Evolutionary conservation across 2,113 vertebrate species (phyloP), one percentile per base, ranked within the genome.

Genomic region (Paramisgurnus dabryanus): DNA sequence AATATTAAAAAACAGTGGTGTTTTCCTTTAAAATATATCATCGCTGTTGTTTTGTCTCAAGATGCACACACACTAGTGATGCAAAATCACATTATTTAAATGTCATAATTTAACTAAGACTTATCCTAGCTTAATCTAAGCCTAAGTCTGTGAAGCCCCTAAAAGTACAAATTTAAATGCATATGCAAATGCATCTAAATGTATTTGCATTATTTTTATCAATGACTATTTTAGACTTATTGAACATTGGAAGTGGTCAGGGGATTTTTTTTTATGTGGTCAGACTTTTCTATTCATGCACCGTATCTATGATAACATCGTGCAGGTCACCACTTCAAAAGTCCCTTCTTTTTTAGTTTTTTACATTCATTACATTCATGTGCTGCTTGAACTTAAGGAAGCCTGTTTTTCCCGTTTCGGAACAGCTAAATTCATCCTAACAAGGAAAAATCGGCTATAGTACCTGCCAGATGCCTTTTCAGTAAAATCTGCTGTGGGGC

Each of bases 391-490:
- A 58, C 57, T 27, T 13, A 11, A 22, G n/a, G 53, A 11, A 75
- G 57, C 72, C 57, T 75, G 58, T 75, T 75, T 75, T 64, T 75
- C 58, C 58, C 3, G 12, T 64, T 27, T 39, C 9, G n/a, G n/a
- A n/a, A 58, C 6, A 7, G 8, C 6, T 7, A 7, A 58, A 18
- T 18, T 58, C 2, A 18, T 53, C 50, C 50, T 75, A 75, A 76
- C 50, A 18, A 55, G 2, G 47, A 77, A 77, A 77, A 66, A 66
- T 63, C 66, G 41, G 72, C 47, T 57, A 47, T 47, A 57, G 50
- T 53, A 12, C 50, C 15, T 13, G 13, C 50, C 74, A 77, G 47
- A 66, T 65, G 61, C 47, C 17, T 66, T 66, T 53, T 66, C 58
- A 49, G 47, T 49, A 64, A 75, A 34, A 41, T 63, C 18, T 47